A percentile compares a stretch with the other conserved stretches of the same genome.
These are phyloP conservation scores for Brachyistius frenatus DNA, from an alignment of 2,113 vertebrate species.

Conservation along the genomic window DNA sequence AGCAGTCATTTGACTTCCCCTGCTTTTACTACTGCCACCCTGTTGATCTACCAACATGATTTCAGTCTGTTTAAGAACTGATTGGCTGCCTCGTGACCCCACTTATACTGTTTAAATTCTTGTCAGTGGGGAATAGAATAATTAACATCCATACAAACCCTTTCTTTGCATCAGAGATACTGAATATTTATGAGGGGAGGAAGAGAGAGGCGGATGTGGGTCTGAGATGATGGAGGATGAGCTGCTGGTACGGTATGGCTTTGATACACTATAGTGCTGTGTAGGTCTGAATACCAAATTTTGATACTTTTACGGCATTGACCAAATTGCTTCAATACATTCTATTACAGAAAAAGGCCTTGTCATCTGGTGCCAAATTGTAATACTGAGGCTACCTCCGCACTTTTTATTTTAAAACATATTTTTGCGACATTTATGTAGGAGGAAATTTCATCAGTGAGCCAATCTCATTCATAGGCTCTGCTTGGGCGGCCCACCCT, in stretches of 20 bases:
- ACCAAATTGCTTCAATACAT: too few relatives aligned
- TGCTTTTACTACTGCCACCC: neutral
- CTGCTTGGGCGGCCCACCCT: too few relatives aligned
- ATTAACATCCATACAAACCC: neutral
- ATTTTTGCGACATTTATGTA: too few relatives aligned
- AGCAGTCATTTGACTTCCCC: neutral
- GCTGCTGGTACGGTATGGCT: neutral
- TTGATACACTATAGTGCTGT: neutral
- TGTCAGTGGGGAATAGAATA: neutral
- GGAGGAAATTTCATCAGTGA: too few relatives aligned
- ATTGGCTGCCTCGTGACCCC: neutral
- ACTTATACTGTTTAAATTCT: slow-evolving; percentile 5
- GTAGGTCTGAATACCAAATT: too few relatives aligned
- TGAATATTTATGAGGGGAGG: neutral
- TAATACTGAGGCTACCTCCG: too few relatives aligned
- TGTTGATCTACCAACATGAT: neutral
- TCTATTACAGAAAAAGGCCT: too few relatives aligned
- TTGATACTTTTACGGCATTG: too few relatives aligned
- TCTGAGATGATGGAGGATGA: neutral
- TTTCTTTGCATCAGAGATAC: neutral
- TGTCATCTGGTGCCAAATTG: too few relatives aligned
- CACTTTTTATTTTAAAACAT: too few relatives aligned
- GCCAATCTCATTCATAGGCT: too few relatives aligned
- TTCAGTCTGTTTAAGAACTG: neutral
- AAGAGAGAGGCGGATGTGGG: neutral